Percentiles rank a stretch among this genome's conserved stretches.
phyloP scores from a whole-genome alignment of 1,140 invertebrate genomes.

The Myzus persicae region DNA sequence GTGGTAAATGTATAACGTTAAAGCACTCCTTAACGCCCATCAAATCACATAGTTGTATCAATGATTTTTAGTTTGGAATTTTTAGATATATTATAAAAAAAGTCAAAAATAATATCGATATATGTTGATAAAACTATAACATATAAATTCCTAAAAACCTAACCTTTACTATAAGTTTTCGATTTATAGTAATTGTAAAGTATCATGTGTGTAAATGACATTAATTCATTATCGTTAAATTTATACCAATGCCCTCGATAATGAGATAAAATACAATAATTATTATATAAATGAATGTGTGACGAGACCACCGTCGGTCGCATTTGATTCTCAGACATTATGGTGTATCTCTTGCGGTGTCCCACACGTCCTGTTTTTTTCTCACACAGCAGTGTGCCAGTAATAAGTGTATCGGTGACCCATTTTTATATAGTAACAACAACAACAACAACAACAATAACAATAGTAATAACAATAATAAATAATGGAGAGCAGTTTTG shows the following conservation, averaged over 20 bases:
- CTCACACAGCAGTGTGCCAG: background rate
- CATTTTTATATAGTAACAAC: background rate
- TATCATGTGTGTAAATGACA: no score
- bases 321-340: background rate
- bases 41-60: no score
- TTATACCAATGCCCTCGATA: background rate
- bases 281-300: no score
- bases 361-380: constrained; percentile 43
- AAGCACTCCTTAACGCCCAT: no score
- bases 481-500: background rate
- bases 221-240: background rate
- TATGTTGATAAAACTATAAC: no score
- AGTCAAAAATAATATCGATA: no score
- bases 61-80: no score
- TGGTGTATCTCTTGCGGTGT: constrained; percentile 11
- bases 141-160: no score
- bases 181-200: background rate
- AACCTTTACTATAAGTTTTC: background rate
- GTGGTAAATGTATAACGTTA: no score
- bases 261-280: background rate
- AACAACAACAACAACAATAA: background rate
- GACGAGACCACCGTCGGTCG: background rate
- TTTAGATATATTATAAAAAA: no score
- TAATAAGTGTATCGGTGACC: background rate
- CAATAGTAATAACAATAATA: background rate